Evolutionary conservation across 2,113 vertebrate species (phyloP).

Genomic region (Elephas maximus): DNA sequence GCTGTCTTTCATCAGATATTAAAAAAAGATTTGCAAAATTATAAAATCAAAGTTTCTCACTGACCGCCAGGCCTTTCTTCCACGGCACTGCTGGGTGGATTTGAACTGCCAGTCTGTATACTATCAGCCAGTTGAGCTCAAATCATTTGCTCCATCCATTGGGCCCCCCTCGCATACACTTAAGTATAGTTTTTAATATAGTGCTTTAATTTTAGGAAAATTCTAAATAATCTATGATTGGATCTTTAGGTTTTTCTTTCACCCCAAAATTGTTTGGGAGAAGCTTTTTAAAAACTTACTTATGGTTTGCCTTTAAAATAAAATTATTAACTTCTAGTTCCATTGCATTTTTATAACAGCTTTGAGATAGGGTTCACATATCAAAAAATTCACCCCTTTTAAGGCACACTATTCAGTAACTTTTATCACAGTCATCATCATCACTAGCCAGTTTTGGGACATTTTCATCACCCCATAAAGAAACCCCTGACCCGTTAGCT

Average conservation of each 20-base stretch:
- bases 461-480: too few species aligned
- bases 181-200: not conserved
- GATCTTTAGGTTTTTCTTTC: not conserved
- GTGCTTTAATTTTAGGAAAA: slow-evolving; percentile 31
- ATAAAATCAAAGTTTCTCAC: not conserved
- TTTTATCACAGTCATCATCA: not conserved
- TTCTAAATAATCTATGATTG: not conserved
- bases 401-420: not conserved
- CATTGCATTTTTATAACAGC: not conserved
- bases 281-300: not conserved
- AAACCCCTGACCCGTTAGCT: too few species aligned
- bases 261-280: not conserved
- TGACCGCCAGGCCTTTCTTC: not conserved
- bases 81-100: not conserved
- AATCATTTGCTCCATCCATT: not conserved
- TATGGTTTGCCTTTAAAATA: not conserved
- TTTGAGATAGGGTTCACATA: not conserved
- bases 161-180: too few species aligned
- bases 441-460: too few species aligned
- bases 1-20: not conserved
- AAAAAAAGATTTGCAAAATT: not conserved
- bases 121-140: not conserved
- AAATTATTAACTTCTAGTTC: slow-evolving; percentile 34
- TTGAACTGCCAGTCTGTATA: not conserved
- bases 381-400: not conserved